Conservation (phyloP, 2,113 vertebrate species). For the Brachypodius melanocephalos region DNA sequence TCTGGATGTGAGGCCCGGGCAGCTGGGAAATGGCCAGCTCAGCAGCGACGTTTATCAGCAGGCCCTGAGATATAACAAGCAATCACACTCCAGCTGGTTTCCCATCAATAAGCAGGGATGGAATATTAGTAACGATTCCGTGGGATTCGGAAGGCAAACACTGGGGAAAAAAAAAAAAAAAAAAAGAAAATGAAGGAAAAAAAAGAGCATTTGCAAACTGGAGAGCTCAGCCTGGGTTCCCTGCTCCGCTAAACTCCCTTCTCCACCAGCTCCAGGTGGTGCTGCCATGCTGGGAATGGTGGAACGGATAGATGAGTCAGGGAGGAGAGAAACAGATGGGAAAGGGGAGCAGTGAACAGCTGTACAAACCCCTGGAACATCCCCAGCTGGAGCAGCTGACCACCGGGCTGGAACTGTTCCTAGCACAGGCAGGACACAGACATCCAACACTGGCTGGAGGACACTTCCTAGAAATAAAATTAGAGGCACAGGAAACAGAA, state of each 20-base stretch:
- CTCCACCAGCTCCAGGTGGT: neutral
- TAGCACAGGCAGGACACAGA: neutral
- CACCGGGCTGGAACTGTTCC: neutral
- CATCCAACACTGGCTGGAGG: neutral
- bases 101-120: neutral
- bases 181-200: rapidly evolving
- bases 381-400: neutral
- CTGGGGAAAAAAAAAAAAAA: neutral
- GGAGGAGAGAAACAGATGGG: neutral
- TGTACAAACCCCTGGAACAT: neutral
- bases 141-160: neutral
- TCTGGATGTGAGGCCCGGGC: neutral
- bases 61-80: conserved; percentile 5
- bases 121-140: conserved; percentile 3
- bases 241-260: neutral
- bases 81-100: conserved; percentile 40
- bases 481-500: neutral
- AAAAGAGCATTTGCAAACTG: neutral
- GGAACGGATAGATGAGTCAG: neutral
- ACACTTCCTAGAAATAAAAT: neutral
- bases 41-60: neutral
- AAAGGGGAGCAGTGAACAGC: neutral
- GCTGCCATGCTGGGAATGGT: neutral
- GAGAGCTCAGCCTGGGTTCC: neutral
- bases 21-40: conserved; percentile 1